These are phyloP conservation scores for Drosophila biarmipes DNA, from an alignment of 1,140 invertebrate genomes.

Conservation along the genomic window DNA sequence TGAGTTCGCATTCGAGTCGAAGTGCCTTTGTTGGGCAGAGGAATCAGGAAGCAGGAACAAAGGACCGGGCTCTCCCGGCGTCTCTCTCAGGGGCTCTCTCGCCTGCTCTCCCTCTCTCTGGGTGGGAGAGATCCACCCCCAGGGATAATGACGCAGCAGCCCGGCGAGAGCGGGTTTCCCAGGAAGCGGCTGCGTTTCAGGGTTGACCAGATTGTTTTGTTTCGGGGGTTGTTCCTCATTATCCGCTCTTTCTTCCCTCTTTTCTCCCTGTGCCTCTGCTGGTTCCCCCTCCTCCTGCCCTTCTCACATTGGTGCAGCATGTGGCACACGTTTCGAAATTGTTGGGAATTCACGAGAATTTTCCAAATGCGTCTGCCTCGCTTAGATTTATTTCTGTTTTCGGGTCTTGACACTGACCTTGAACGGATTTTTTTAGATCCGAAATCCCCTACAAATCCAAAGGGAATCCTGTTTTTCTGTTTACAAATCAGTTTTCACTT, in stretches of 20 bases:
- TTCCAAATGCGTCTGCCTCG: slow-evolving; percentile 35
- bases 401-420: slow-evolving; percentile 69
- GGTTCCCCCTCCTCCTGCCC: slow-evolving; percentile 7
- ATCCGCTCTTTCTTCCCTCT: slow-evolving; percentile 19
- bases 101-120: slow-evolving; percentile 2
- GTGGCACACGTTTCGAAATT: slow-evolving; percentile 56
- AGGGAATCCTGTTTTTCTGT: neutral
- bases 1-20: slow-evolving; percentile 10
- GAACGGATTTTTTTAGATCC: slow-evolving; percentile 19
- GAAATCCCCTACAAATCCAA: neutral
- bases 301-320: slow-evolving; percentile 32
- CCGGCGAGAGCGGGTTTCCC: slow-evolving; percentile 38
- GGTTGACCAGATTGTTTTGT: slow-evolving; percentile 23
- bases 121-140: slow-evolving; percentile 58
- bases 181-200: slow-evolving; percentile 40
- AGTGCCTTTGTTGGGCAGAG: slow-evolving; percentile 22
- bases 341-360: slow-evolving; percentile 64
- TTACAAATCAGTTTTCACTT: slow-evolving; percentile 5
- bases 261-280: slow-evolving; percentile 17
- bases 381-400: slow-evolving; percentile 11
- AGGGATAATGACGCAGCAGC: slow-evolving; percentile 63
- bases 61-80: slow-evolving; percentile 15
- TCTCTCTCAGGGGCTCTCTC: neutral
- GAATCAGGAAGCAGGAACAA: slow-evolving; percentile 38
- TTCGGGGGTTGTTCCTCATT: slow-evolving; percentile 56